phyloP scores from a whole-genome alignment of 2,113 vertebrate genomes.

The Anolis carolinensis region DNA sequence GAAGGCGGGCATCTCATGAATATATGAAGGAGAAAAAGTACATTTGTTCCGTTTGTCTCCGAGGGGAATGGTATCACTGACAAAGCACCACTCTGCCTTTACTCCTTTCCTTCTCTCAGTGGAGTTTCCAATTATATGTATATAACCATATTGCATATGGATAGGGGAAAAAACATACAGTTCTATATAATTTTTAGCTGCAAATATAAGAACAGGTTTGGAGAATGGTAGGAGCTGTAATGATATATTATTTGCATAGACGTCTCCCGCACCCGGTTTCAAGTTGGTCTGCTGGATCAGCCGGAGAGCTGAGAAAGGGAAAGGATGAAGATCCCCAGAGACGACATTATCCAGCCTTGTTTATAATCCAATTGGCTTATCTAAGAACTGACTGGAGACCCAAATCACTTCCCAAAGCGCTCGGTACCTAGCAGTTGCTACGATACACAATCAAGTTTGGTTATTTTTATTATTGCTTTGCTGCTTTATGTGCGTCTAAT shows the following conservation, averaged over 20 bases:
- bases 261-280: not conserved
- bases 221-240: not conserved
- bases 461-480: slow-evolving; percentile 39
- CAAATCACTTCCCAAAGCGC: not conserved
- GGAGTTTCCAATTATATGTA: slow-evolving; percentile 52
- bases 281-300: not conserved
- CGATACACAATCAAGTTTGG: not conserved
- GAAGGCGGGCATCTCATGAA: slow-evolving; percentile 53
- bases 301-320: not conserved
- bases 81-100: slow-evolving; percentile 41
- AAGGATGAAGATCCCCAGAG: not conserved
- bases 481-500: slow-evolving; percentile 32
- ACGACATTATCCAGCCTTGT: not conserved
- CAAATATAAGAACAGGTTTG: not conserved
- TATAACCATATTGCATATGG: slow-evolving; percentile 5
- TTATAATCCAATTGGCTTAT: not conserved
- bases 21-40: slow-evolving; percentile 59
- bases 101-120: slow-evolving; percentile 18
- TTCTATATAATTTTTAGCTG: not conserved
- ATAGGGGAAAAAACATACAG: not conserved
- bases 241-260: slow-evolving; percentile 2
- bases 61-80: slow-evolving; percentile 48
- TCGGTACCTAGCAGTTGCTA: not conserved
- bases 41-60: slow-evolving; percentile 61
- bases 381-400: not conserved